Evolutionary conservation across 2,797 vertebrate species (phyloP), one percentile per base, ranked within the genome.

Genomic region (Trematomus bernacchii): DNA sequence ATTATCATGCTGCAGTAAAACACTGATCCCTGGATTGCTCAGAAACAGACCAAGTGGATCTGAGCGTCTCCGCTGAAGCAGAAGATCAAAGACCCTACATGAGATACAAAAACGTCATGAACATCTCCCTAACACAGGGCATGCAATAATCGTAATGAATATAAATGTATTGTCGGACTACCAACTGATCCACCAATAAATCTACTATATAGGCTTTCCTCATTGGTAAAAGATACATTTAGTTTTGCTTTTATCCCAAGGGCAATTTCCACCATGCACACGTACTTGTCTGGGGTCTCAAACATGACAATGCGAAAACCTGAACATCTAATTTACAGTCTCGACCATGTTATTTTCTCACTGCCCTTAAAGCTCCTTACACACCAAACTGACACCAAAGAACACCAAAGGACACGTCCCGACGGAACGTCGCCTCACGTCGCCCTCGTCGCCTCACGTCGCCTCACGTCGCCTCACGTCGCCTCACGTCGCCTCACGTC

Each of bases 1-100:
- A 64, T 85, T 84, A 86, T 88, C 85, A 81, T 51, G 66, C 67
- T 70, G 70, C 71, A 68, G 82, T 81, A 86, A 91, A 89, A 75
- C 77, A 61, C 76, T 81, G 58, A 86, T 83, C 72, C 64, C 76
- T 62, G 66, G 60, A 37, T 13, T 43, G 52, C 73, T 80, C 55
- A 33, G 77, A 87, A 30, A 65, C 54, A 77, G 68, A 55, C 44
- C 10, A 19, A 2, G 27, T 21, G 51, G 48, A 61, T 61, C 37
- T 60, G 13, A 44, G 27, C 58, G 71, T 23, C 48, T 11, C 19
- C 19, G 53, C 19, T 61, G n/a, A 64, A 80, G 30, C 19, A n/a
- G 46, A 61, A 72, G 66, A 80, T 84, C 69, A 83, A 87, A 82
- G 66, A 0, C 23, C 9, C 13, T 27, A 14, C 4, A 42, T 10